These are phyloP conservation scores for Hyperoodon ampullatus DNA, from an alignment of 2,113 vertebrate genomes.

Conservation along the genomic window DNA sequence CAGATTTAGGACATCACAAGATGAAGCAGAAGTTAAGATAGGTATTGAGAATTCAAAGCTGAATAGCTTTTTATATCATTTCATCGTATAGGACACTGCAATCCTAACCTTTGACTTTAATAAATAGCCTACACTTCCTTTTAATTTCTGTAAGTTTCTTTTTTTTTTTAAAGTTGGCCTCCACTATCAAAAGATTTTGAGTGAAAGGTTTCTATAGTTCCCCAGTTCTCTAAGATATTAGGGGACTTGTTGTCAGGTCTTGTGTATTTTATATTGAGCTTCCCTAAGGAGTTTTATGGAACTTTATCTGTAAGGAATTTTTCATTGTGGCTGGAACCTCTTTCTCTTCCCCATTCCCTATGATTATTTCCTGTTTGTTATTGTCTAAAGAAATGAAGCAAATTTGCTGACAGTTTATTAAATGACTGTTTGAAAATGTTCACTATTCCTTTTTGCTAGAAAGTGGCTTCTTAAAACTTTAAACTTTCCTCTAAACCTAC, in stretches of 20 bases:
- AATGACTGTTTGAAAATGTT: constrained; percentile 7
- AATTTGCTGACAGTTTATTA: neutral
- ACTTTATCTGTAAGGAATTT: neutral
- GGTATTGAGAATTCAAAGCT: neutral
- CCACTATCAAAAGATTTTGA: neutral
- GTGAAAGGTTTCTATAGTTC: neutral
- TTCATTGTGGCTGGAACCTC: neutral
- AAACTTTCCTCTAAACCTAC: neutral
- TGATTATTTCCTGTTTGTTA: neutral
- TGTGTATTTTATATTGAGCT: neutral
- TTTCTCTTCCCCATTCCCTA: neutral
- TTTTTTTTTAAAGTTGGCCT: neutral
- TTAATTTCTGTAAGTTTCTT: neutral
- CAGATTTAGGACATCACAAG: neutral
- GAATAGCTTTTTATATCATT: neutral
- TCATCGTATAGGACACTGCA: neutral
- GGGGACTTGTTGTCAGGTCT: neutral
- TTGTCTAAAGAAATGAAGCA: neutral
- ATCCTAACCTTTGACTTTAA: neutral
- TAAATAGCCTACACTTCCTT: neutral
- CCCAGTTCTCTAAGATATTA: neutral
- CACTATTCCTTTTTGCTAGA: neutral
- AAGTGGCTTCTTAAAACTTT: neutral
- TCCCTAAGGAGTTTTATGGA: neutral
- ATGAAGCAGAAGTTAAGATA: neutral